These are phyloP conservation scores for Euzophera pinguis DNA, from an alignment of 2,888 invertebrate genomes.

Conservation along the genomic window DNA sequence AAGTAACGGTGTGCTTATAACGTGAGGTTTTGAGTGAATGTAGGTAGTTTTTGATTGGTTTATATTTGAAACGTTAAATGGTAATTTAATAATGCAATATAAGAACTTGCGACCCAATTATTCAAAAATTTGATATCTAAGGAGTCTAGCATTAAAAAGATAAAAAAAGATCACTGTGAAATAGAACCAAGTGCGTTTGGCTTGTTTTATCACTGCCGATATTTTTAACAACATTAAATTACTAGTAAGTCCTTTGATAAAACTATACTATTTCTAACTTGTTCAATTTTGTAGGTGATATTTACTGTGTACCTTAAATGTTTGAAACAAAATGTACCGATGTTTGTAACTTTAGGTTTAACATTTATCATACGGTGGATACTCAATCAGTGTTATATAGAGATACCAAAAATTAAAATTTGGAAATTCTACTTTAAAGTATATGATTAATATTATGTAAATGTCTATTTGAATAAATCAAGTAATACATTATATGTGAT, in stretches of 20 bases:
- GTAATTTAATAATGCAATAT: conserved; percentile 45
- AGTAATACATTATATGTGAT: conserved; percentile 63
- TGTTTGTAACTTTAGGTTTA: conserved; percentile 65
- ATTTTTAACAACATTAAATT: conserved; percentile 59
- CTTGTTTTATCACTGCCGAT: conserved; percentile 76
- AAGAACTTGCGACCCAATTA: conserved; percentile 29
- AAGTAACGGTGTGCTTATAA: conserved; percentile 57
- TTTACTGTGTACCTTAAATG: conserved; percentile 72
- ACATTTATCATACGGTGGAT: conserved; percentile 57
- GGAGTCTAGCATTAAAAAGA: conserved; percentile 20
- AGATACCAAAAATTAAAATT: conserved; percentile 74
- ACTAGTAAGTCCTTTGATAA: conserved; percentile 74
- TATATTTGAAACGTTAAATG: conserved; percentile 50
- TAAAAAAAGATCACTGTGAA: conserved; percentile 31
- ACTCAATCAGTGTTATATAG: conserved; percentile 71
- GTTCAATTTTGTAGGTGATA: conserved; percentile 78
- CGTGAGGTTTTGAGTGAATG: conserved; percentile 65
- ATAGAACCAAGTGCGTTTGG: conserved; percentile 47
- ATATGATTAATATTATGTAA: conserved; percentile 64
- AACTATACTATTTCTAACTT: conserved; percentile 77
- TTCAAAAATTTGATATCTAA: conserved; percentile 31
- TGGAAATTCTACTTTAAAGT: conserved; percentile 73
- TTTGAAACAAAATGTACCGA: conserved; percentile 70
- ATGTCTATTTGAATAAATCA: conserved; percentile 79
- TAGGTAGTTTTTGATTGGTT: conserved; percentile 62